Base-by-base conservation (phyloP, 64 coral and sea anemone genomes). In the Anthopleura sola region DNA sequence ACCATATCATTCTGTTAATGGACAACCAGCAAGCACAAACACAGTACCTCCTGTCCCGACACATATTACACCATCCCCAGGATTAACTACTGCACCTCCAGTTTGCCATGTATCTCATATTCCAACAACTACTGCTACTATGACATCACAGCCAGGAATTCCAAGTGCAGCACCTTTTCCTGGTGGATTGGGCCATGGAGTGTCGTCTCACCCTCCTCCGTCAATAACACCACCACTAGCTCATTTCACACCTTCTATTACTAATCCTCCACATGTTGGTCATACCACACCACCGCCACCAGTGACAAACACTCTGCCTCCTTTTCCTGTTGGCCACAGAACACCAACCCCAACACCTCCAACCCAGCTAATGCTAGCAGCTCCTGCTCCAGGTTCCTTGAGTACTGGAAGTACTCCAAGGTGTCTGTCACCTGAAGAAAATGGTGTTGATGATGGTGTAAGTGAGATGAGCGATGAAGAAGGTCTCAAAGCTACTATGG, bases 351-450 rank as follows among this genome's bases (percentile, higher is more conserved):
- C 90, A 46, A 89, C 93, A 62, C 66, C 60, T 37, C 46, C 77
- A 80, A 28, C 37, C 36, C 83, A 77, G 86, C 39, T 47, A 5
- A 84, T 31, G 9, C 75, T 55, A 19, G 31, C 55, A 19, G 29
- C 83, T 20, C 90, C 86, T 37, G 21, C 51, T 33, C 71, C 75
- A 55, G 89, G 50, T 18, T 97, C 94, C 24, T 82, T 89, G 31
- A 97, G 94, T 87, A 89, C 94, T 36, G 94, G 94, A 24, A 97
- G 80, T 60, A 97, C 94, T 20, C 94, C 94, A 78, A 86, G 87
- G 44, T 75, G 85, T 60, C 82, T 89, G 12, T 97, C 94, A 47
- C 94, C 94, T 32, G 86, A 87, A 19, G 79, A 66, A 68, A 90
- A 93, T 80, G 90, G 75, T 12, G 62, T 62, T n/a, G 20, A 29